Evolutionary conservation across 2,888 invertebrate genomes (phyloP).

Genomic region (Cephus spinipes): DNA sequence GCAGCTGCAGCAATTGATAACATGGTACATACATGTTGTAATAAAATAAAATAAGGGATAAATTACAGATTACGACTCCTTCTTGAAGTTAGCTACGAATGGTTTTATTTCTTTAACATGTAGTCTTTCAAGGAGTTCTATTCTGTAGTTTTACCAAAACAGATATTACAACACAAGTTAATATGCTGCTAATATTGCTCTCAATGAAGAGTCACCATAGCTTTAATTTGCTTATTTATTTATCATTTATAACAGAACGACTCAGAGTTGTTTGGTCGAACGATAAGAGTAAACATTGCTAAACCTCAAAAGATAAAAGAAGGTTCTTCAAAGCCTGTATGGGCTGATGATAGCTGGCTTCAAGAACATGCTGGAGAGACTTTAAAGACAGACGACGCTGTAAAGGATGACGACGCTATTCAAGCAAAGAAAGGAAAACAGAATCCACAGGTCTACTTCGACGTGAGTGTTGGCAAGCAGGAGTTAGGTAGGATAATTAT

Average conservation of each 20-base stretch:
- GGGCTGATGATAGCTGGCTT: conserved; percentile 99
- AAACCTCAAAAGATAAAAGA: conserved; percentile 97
- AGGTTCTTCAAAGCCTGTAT: conserved; percentile 93
- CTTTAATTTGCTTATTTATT: conserved; percentile 16
- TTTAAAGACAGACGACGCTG: conserved; percentile 69
- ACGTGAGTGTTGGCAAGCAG: conserved; percentile 90
- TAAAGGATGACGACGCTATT: conserved; percentile 55
- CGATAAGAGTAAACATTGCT: conserved; percentile 95
- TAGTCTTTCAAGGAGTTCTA: too few species aligned
- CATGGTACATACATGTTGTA: conserved; percentile 76
- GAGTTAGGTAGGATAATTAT: conserved; percentile 92
- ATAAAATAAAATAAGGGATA: neutral
- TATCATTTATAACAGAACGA: conserved; percentile 79
- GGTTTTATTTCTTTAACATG: too few species aligned
- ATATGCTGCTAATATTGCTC: neutral
- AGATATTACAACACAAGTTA: neutral
- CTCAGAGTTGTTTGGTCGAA: conserved; percentile 96
- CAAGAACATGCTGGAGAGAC: conserved; percentile 97
- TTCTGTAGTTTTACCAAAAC: neutral
- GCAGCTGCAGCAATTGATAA: conserved; percentile 99
- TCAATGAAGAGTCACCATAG: neutral
- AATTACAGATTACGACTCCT: too few species aligned
- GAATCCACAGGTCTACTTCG: conserved; percentile 96
- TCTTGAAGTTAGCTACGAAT: too few species aligned
- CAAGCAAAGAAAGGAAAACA: conserved; percentile 68